Conservation (phyloP, 2,113 vertebrate species). For the Tor tambroides region DNA sequence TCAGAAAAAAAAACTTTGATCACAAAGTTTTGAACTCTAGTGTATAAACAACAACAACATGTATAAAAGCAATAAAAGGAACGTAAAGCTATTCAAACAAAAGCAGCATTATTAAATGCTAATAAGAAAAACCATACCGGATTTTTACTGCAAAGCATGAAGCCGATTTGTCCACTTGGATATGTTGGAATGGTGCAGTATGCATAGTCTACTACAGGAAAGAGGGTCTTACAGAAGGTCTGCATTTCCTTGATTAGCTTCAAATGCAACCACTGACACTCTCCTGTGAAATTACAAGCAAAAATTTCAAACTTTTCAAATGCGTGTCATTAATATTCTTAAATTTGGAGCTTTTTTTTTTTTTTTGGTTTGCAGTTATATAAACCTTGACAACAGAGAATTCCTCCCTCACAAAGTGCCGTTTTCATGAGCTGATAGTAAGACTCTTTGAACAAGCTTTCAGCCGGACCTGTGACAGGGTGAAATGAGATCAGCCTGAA, state of each 20-base stretch:
- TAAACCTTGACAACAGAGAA: conserved; percentile 96
- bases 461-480: conserved; percentile 84
- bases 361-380: not conserved
- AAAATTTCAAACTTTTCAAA: not conserved
- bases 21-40: not conserved
- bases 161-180: conserved; percentile 97
- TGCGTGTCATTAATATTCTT: not conserved
- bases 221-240: conserved; percentile 93
- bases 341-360: not conserved
- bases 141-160: conserved; percentile 99
- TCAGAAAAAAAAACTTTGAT: not conserved
- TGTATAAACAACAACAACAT: not conserved
- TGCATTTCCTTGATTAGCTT: conserved; percentile 97
- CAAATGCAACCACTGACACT: conserved; percentile 98
- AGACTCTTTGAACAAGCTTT: conserved; percentile 97
- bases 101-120: not conserved
- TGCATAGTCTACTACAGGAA: conserved; percentile 92
- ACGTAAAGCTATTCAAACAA: not conserved
- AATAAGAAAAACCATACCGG: conserved; percentile 76
- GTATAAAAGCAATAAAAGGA: not conserved
- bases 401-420: conserved; percentile 87
- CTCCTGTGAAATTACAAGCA: conserved; percentile 74
- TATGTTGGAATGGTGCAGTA: conserved; percentile 97
- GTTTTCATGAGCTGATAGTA: conserved; percentile 99
- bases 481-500: conserved; percentile 26